Conservation (phyloP, 2,113 vertebrate genomes). For the Tilapia sparmanii region DNA sequence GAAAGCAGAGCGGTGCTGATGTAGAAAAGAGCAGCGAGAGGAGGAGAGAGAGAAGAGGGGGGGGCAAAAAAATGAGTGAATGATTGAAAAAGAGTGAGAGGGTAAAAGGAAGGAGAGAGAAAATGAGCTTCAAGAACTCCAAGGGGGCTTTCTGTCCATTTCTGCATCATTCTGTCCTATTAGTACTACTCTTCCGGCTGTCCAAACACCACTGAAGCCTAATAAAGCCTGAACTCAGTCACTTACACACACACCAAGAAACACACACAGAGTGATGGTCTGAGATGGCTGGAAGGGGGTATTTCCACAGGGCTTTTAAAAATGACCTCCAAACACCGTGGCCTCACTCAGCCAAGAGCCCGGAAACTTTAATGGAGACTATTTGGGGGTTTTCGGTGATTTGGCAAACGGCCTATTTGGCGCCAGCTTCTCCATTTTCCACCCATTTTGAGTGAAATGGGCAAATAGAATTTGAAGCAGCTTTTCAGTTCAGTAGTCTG, state of each 20-base stretch:
- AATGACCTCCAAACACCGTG: conserved; percentile 62
- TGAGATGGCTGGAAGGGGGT: conserved; percentile 38
- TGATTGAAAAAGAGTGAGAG: conserved; percentile 51
- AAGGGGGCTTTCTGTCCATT: conserved; percentile 67
- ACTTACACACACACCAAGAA: conserved; percentile 40
- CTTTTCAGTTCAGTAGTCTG: background rate
- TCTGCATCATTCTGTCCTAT: conserved; percentile 69
- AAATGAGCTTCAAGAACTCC: conserved; percentile 60
- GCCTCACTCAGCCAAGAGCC: conserved; percentile 53
- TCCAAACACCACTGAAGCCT: conserved; percentile 68
- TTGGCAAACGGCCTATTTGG: conserved; percentile 64
- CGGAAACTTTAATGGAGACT: conserved; percentile 63
- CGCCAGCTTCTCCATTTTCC: conserved; percentile 53
- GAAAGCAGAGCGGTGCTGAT: conserved; percentile 29
- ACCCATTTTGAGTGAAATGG: conserved; percentile 55
- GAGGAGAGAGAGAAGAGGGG: background rate
- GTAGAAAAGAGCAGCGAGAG: conserved; percentile 8
- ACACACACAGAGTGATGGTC: conserved; percentile 32
- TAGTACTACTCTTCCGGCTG: conserved; percentile 64
- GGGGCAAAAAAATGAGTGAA: conserved; percentile 13
- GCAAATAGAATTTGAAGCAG: conserved; percentile 38
- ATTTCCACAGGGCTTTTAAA: conserved; percentile 71
- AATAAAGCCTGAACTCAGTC: conserved; percentile 63
- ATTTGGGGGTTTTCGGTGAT: conserved; percentile 59
- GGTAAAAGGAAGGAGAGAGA: conserved; percentile 44